phyloP scores from a whole-genome alignment of 2,113 vertebrate species.

The Centrocercus urophasianus region DNA sequence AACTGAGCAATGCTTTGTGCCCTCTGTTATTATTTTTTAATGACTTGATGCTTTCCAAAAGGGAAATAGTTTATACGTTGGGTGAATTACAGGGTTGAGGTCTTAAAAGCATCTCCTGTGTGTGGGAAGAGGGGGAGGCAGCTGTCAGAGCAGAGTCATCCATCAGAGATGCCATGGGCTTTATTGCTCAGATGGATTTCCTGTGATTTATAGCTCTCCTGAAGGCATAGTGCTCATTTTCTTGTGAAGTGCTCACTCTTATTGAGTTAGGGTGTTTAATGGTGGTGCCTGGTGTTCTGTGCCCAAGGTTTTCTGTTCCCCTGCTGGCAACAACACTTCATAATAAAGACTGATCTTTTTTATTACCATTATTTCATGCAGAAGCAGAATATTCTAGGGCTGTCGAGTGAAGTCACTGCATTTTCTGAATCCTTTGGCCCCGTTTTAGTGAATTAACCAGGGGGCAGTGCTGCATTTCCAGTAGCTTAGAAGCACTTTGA shows the following conservation, averaged over 20 bases:
- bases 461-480: rapidly evolving
- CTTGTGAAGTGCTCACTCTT: neutral
- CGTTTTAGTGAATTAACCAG: neutral
- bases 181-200: rapidly evolving
- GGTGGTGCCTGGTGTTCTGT: neutral
- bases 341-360: neutral
- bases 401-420: neutral
- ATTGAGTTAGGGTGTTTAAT: neutral
- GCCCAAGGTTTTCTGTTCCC: neutral
- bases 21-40: neutral
- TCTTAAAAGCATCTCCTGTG: neutral
- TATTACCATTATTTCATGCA: neutral
- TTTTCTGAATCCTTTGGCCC: neutral
- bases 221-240: rapidly evolving
- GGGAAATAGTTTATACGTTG: rapidly evolving
- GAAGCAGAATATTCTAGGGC: neutral
- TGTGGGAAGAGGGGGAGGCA: neutral
- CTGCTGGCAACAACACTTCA: neutral
- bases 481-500: neutral
- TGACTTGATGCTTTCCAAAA: rapidly evolving
- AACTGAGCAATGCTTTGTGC: rapidly evolving
- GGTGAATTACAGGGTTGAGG: neutral
- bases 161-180: neutral
- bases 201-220: neutral
- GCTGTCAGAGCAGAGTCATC: neutral